Evolutionary conservation across 2,113 vertebrate species (phyloP), one percentile per base, ranked within the genome.

Genomic region (Ifrita kowaldi): DNA sequence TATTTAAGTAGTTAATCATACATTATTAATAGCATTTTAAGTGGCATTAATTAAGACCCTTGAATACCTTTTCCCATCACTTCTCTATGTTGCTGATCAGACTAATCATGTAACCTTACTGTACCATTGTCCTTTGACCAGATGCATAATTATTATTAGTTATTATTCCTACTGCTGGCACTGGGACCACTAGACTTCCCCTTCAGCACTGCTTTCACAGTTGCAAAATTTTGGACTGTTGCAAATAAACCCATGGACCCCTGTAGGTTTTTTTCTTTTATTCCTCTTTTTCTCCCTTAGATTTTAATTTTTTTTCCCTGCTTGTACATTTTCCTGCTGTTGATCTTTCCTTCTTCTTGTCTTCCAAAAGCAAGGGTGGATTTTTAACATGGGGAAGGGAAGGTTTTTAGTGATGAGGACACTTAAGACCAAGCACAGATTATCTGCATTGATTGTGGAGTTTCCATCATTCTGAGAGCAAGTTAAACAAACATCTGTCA

Each of bases 1-100:
- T 96, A 96, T 94, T 95, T 97, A 95, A 96, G 65, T 65, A 91
- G 77, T 44, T 90, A 73, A 79, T 85, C 33, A 65, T 96, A 41
- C 53, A 97, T 93, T 95, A 91, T 96, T 94, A 95, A 94, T 87
- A 89, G 15, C 46, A 62, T 81, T 92, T 41, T 49, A 94, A 93
- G 67, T 90, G 55, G 46, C 74, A 74, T 87, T 96, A 94, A 94
- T 96, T 94, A 94, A 94, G 75, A 69, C 30, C 32, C 42, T 83
- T 77, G 30, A 39, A 70, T 87, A 89, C 26, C 30, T 94, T 84
- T 91, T 85, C 55, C 67, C n/a, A 80, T 70, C 70, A 35, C 11
- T 63, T 70, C 62, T 85, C 39, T 91, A 18, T 83, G 62, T 62
- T 87, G 53, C 78, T 94, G 93, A 94, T 93, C 89, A 85, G 62